phyloP scores from a whole-genome alignment of 2,113 vertebrate genomes.

The Pygoscelis antarcticus region DNA sequence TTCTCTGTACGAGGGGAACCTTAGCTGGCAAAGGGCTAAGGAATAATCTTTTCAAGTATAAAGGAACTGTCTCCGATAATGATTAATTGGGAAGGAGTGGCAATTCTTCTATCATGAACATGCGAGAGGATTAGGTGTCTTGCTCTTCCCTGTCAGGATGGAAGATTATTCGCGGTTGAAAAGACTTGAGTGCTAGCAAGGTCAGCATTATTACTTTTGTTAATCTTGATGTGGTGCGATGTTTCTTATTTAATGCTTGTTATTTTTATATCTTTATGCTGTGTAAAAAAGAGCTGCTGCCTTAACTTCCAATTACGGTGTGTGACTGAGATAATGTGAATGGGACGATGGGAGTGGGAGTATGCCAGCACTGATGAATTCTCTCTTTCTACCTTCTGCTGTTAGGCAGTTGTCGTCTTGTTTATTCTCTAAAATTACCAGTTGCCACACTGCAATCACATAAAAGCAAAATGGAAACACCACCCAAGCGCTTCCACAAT shows the following conservation, averaged over 20 bases:
- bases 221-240: conserved; percentile 48
- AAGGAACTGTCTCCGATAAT: conserved; percentile 6
- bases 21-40: not conserved
- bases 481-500: not conserved
- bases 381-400: conserved; percentile 20
- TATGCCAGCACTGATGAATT: conserved; percentile 32
- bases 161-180: conserved; percentile 68
- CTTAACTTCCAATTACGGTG: conserved; percentile 16
- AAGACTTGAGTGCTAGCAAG: conserved; percentile 55
- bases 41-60: not conserved
- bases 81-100: conserved; percentile 61
- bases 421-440: conserved; percentile 64
- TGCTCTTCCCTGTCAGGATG: conserved; percentile 29
- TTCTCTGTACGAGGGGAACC: not conserved
- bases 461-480: conserved; percentile 48
- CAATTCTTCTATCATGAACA: conserved; percentile 37
- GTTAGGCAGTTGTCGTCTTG: conserved; percentile 42
- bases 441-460: conserved; percentile 26
- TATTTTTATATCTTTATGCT: conserved; percentile 58
- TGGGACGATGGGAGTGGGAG: conserved; percentile 4
- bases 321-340: conserved; percentile 42
- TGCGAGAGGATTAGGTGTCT: conserved; percentile 38
- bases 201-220: conserved; percentile 70
- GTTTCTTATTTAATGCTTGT: conserved; percentile 71
- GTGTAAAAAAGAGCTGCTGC: not conserved